phyloP scores from a whole-genome alignment of 2,113 vertebrate genomes.

The Myrmecobius fasciatus region DNA sequence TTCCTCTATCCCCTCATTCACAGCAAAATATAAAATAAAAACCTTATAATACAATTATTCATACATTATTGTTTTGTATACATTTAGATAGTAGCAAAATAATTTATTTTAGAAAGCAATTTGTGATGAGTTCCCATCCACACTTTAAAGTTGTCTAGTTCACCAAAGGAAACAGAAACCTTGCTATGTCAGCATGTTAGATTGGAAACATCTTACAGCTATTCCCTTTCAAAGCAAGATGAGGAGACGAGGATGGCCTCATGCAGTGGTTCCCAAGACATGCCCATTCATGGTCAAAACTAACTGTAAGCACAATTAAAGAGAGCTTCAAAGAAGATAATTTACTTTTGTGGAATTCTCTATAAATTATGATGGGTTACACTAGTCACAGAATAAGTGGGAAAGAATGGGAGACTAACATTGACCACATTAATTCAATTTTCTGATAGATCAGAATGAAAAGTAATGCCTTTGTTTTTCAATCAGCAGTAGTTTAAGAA shows the following conservation, averaged over 20 bases:
- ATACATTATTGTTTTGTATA: background rate
- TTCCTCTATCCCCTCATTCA: too few relatives aligned
- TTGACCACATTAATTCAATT: too few relatives aligned
- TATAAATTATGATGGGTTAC: background rate
- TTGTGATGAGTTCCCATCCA: too few relatives aligned
- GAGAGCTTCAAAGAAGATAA: background rate
- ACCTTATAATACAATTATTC: too few relatives aligned
- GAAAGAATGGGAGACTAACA: too few relatives aligned
- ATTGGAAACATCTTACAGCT: background rate
- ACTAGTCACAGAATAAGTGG: background rate
- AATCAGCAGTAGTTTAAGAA: too few relatives aligned
- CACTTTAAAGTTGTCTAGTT: too few relatives aligned
- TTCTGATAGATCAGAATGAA: too few relatives aligned
- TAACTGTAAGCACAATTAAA: background rate
- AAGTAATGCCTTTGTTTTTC: too few relatives aligned
- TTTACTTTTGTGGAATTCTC: background rate
- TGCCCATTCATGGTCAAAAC: background rate
- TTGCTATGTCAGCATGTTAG: background rate
- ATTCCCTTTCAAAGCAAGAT: background rate
- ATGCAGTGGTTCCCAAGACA: background rate
- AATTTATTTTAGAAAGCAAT: background rate
- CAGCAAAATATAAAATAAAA: too few relatives aligned
- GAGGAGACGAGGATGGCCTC: background rate
- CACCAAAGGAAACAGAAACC: too few relatives aligned
- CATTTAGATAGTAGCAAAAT: constrained; percentile 12